Evolutionary conservation across 1,140 invertebrate species (phyloP).

Genomic region (Caerostris darwini): DNA sequence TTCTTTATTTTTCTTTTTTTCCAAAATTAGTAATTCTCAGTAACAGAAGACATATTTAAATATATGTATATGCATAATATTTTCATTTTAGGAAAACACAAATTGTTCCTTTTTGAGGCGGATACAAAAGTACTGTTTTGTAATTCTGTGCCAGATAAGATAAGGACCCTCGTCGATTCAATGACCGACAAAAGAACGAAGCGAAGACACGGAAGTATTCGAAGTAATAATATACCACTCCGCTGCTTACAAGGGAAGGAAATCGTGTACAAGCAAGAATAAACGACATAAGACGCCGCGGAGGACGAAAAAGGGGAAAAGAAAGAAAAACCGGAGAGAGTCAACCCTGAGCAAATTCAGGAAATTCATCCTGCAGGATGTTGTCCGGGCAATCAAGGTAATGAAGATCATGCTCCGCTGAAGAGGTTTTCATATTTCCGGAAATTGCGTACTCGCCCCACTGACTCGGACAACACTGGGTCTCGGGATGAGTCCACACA

Average conservation of each 20-base stretch:
- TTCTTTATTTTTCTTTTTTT: too few relatives aligned
- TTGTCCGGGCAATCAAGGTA: conserved; percentile 66
- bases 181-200: background rate
- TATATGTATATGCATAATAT: too few relatives aligned
- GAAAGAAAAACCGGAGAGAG: background rate
- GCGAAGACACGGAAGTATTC: background rate
- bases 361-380: conserved; percentile 38
- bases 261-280: conserved; percentile 30
- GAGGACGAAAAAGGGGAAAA: too few relatives aligned
- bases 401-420: conserved; percentile 73
- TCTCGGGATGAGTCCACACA: conserved; percentile 31
- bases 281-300: background rate
- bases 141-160: background rate
- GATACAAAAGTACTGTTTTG: too few relatives aligned
- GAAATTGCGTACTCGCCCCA: conserved; percentile 69
- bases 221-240: conserved; percentile 38
- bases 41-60: too few relatives aligned
- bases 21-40: too few relatives aligned
- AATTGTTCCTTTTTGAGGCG: too few relatives aligned
- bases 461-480: conserved; percentile 41
- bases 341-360: background rate
- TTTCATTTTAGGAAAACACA: too few relatives aligned
- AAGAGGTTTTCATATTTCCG: conserved; percentile 74
- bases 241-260: conserved; percentile 7
- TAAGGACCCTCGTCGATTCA: background rate